phyloP scores from a whole-genome alignment of 2,797 vertebrate genomes.

The Melanotaenia nigrans region DNA sequence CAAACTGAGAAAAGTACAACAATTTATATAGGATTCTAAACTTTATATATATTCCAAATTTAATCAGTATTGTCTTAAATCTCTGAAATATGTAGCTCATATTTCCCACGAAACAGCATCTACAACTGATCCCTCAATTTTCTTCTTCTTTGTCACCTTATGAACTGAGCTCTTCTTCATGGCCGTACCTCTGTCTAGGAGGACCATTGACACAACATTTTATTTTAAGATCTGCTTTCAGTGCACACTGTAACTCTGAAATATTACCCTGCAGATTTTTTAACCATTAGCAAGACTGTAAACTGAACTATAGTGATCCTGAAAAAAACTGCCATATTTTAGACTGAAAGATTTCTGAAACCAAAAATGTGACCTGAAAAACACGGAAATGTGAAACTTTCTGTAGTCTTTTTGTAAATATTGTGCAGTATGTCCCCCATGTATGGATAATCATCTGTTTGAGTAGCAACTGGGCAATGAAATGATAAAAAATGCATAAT shows the following conservation, averaged over 20 bases:
- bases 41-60: background rate
- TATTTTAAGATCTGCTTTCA: background rate
- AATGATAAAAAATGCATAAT: slow-evolving; percentile 52
- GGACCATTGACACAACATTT: background rate
- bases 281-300: background rate
- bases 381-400: slow-evolving; percentile 9
- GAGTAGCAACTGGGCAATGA: slow-evolving; percentile 53
- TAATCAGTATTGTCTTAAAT: background rate
- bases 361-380: slow-evolving; percentile 4
- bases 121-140: background rate
- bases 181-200: background rate
- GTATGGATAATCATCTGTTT: slow-evolving; percentile 44
- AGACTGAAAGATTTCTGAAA: slow-evolving; percentile 15
- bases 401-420: background rate
- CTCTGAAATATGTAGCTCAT: background rate
- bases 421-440: slow-evolving; percentile 15
- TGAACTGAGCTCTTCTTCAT: background rate
- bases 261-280: background rate
- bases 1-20: background rate
- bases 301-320: background rate
- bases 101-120: background rate
- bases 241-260: background rate
- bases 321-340: background rate
- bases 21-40: background rate
- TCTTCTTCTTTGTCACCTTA: background rate